Evolutionary conservation across 2,888 invertebrate species (phyloP).

Genomic region (Augochlorella aurata): DNA sequence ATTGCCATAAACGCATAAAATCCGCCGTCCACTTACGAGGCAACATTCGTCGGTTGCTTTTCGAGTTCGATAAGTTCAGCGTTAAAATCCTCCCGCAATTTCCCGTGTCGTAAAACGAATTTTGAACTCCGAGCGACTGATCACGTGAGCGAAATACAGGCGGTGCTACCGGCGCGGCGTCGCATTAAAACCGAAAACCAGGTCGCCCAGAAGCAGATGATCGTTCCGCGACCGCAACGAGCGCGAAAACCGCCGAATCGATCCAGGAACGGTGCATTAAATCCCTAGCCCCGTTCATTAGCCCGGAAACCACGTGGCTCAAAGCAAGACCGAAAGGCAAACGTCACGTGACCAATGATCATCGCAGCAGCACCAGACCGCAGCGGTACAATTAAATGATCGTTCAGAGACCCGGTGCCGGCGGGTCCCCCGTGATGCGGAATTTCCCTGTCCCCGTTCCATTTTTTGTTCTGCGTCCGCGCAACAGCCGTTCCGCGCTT

Average conservation of each 20-base stretch:
- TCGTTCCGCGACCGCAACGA: neutral
- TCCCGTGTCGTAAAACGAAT: too few species aligned
- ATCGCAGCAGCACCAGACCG: neutral
- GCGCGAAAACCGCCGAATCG: conserved; percentile 9
- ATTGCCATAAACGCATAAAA: too few species aligned
- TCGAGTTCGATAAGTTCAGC: too few species aligned
- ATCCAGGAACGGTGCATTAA: neutral
- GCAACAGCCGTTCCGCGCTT: conserved; percentile 32
- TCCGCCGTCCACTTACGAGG: too few species aligned
- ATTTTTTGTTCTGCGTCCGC: neutral
- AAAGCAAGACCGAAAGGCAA: conserved; percentile 13
- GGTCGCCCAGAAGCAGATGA: conserved; percentile 2
- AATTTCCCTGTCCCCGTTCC: neutral
- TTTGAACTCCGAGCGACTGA: too few species aligned
- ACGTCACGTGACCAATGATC: conserved; percentile 14
- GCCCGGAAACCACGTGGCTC: conserved; percentile 8
- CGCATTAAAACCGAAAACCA: neutral
- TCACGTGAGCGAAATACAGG: too few species aligned
- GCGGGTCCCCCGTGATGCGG: neutral
- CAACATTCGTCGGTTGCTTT: too few species aligned
- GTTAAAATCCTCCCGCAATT: too few species aligned
- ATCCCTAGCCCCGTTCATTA: conserved; percentile 1
- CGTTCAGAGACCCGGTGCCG: neutral
- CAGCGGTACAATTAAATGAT: conserved; percentile 8
- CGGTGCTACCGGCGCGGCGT: neutral